phyloP scores from a whole-genome alignment of 1,140 invertebrate genomes.

The Melipona quadrifasciata region DNA sequence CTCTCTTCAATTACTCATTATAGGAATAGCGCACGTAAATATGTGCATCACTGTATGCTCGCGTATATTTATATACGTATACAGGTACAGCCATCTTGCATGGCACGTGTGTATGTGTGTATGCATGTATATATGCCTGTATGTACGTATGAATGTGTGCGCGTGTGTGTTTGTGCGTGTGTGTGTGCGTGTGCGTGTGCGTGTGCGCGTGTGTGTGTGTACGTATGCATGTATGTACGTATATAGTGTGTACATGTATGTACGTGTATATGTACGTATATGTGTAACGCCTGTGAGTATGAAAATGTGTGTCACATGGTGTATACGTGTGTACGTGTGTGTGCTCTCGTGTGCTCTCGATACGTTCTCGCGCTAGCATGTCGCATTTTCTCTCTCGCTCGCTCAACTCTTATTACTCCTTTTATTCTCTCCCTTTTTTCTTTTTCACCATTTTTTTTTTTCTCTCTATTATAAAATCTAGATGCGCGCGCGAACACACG shows the following conservation, averaged over 20 bases:
- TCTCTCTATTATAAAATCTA: conserved; percentile 60
- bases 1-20: conserved; percentile 31
- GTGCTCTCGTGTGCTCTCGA: background rate
- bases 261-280: background rate
- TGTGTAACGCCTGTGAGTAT: background rate
- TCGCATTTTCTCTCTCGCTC: conserved; percentile 28
- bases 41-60: conserved; percentile 58
- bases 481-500: conserved; percentile 41
- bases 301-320: background rate
- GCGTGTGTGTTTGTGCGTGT: background rate
- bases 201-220: background rate
- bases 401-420: conserved; percentile 10
- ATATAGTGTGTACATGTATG: conserved; percentile 3
- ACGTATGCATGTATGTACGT: conserved; percentile 28
- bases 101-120: conserved; percentile 28
- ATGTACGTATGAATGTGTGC: background rate
- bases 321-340: background rate
- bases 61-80: conserved; percentile 59
- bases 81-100: conserved; percentile 59
- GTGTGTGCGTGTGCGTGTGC: too few species aligned
- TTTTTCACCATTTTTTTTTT: conserved; percentile 26
- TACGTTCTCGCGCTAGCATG: conserved; percentile 43
- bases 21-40: conserved; percentile 58
- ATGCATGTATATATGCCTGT: background rate
- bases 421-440: conserved; percentile 10